Conservation (phyloP, 2,113 vertebrate species). For the Promerops cafer region DNA sequence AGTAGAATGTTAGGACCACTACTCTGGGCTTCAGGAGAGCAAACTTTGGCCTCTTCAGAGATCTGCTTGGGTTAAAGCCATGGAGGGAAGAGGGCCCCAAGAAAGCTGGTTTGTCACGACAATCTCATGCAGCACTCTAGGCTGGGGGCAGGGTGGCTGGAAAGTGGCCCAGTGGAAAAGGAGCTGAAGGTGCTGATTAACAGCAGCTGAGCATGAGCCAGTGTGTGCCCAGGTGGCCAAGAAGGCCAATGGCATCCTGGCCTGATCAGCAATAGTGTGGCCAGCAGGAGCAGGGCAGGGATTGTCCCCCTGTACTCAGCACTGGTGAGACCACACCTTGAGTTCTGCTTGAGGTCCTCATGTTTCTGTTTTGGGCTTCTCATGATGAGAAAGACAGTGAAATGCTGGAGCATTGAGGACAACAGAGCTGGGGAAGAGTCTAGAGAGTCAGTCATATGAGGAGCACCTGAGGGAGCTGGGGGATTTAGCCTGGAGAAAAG, state of each 20-base stretch:
- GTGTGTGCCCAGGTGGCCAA: not conserved
- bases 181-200: rapidly evolving
- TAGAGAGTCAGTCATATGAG: not conserved
- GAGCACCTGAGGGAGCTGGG: not conserved
- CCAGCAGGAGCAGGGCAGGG: not conserved
- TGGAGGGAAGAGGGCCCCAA: too few species aligned
- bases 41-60: not conserved
- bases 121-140: not conserved
- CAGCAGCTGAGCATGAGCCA: not conserved
- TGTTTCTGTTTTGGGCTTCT: not conserved
- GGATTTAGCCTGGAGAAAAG: not conserved
- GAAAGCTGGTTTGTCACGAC: not conserved
- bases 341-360: not conserved
- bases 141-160: not conserved
- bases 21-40: not conserved
- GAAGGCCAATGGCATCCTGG: not conserved
- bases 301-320: not conserved
- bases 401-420: not conserved
- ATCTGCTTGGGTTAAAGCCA: not conserved
- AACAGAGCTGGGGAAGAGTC: not conserved
- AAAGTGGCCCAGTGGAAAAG: not conserved
- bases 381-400: not conserved
- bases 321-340: rapidly evolving
- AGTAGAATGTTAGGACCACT: not conserved
- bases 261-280: not conserved